Conservation (phyloP, 2,113 vertebrate species). For the Craseonycteris thonglongyai region DNA sequence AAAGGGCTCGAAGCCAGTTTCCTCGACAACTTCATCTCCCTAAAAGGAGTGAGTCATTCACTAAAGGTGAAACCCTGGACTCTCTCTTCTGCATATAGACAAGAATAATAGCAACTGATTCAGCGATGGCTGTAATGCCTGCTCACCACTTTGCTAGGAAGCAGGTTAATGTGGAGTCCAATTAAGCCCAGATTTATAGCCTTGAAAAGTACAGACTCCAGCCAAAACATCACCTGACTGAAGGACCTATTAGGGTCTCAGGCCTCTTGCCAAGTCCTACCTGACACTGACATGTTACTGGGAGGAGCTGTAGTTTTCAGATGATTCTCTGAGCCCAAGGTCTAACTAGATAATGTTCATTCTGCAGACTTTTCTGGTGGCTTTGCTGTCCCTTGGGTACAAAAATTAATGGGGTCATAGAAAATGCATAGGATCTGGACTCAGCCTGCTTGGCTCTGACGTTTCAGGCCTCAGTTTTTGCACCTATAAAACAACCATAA, state of each 20-base stretch:
- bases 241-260: neutral
- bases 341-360: neutral
- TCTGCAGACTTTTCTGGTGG: neutral
- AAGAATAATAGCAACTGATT: neutral
- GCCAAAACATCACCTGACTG: neutral
- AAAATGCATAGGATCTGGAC: neutral
- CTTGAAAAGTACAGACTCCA: neutral
- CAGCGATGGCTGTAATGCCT: neutral
- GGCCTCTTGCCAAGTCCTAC: neutral
- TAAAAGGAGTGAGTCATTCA: neutral
- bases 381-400: neutral
- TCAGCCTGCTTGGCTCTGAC: neutral
- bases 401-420: neutral
- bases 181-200: neutral
- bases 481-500: neutral
- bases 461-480: neutral
- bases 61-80: neutral
- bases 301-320: neutral
- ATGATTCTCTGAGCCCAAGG: neutral
- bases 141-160: neutral
- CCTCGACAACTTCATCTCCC: neutral
- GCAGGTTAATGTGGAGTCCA: neutral
- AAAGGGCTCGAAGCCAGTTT: neutral
- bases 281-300: neutral
- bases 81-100: neutral